Evolutionary conservation across 2,888 invertebrate genomes (phyloP), one percentile per base, ranked within the genome.

Genomic region (Amiota mariae): DNA sequence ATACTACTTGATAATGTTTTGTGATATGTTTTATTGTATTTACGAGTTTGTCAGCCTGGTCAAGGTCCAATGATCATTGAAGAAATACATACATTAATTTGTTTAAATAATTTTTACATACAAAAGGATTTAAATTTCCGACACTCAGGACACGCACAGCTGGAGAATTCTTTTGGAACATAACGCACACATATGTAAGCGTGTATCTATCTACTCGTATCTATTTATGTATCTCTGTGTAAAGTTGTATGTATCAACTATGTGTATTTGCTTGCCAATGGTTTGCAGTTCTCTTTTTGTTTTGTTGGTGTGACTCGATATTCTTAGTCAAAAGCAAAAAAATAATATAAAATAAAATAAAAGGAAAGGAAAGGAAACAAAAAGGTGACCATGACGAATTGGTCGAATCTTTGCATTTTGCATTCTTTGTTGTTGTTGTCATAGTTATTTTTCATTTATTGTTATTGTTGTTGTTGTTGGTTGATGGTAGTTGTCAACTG

Each of bases 311-410:
- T 36, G 36, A 36, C 6, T 36, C 36, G 36, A 36, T 36, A 36
- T 36, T 36, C 36, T 36, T 36, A 36, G 36, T 36, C 36, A 36
- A 36, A 36, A 36, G 36, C 36, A 36, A 36, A 36, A 36, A 10
- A 48, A n/a, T 8, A 4, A 54, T 51, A 4, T 64, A 49, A 12
- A 72, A 72, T 66, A 15, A 18, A 15, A 24, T 3, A 24, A 24
- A 24, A 24, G 3, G 3, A 54, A 54, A 36, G 8, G 2, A 59
- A 59, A 13, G 9, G 24, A 46, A 36, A 24, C 24, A 36, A 36
- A 73, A 75, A 73, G 79, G 75, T 80, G 80, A 81, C 87, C 85
- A 86, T 82, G 83, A 85, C 85, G 79, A 85, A 84, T 86, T 79
- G 78, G 73, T 12, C 13, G 20, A 48, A 48, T 18, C 63, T n/a